Base-by-base conservation (phyloP, 1,140 invertebrate species). In the Drosophila varians region DNA sequence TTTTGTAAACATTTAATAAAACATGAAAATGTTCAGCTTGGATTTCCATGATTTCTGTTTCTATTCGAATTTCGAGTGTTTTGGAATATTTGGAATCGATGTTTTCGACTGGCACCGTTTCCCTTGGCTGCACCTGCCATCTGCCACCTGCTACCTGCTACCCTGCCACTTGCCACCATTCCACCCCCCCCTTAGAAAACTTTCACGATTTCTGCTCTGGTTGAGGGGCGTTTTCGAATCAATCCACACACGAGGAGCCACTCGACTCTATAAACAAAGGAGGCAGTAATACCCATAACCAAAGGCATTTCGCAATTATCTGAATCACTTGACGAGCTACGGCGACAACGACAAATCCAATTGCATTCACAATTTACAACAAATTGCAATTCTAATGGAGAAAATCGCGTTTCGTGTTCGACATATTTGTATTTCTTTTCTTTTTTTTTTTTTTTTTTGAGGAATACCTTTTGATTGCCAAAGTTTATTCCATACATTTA, bases 341-440 rank as follows among this genome's bases (percentile, higher is more conserved):
- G 48, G 54, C 55, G 54, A 55, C 21, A 31, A 58, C 55, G 54
- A 55, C 21, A 31, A 48, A 42, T 21, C 21, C 14, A 19, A 38
- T 21, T 48, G 25, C 43, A 47, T 62, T 28, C 61, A 16, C 49
- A 58, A 9, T 28, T 28, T 28, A 3, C 8, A 14, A 34, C 1
- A 23, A 38, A 56, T 47, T 52, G 51, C 56, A 57, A 55, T 47
- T 38, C 40, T 19, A 26, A 68, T 66, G 21, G 38, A 65, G 72
- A 51, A 60, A 57, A 70, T 49, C 58, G 42, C 61, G 58, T 61
- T 84, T 76, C 83, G 72, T 70, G 83, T 72, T 80, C 72, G 56
- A 75, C 83, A 66, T 65, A 52, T 28, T 72, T 40, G 26, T 65
- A 34, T n/a, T 45, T 31, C n/a, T n/a, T n/a, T n/a, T n/a, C n/a